These are phyloP conservation scores for Drosophila neonasuta DNA, from an alignment of 2,888 invertebrate genomes.

Conservation along the genomic window DNA sequence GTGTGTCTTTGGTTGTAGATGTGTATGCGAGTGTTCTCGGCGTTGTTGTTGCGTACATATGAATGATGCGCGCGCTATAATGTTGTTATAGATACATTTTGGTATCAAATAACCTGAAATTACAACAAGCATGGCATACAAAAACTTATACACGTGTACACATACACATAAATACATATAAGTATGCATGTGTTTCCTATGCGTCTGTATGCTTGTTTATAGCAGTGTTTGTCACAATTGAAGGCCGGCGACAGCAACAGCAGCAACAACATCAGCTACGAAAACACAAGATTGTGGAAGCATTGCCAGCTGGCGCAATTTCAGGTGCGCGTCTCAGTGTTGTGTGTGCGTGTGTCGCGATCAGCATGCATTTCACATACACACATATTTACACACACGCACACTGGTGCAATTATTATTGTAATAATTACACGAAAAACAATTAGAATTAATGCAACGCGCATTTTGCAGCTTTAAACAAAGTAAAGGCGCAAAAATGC, in stretches of 20 bases:
- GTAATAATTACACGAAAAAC: constrained; percentile 34
- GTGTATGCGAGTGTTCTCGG: constrained; percentile 40
- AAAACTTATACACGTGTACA: constrained; percentile 30
- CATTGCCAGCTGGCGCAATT: constrained; percentile 65
- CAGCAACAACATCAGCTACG: constrained; percentile 21
- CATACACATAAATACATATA: constrained; percentile 14
- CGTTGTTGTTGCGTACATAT: constrained; percentile 46
- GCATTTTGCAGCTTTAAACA: constrained; percentile 34
- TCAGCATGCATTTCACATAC: constrained; percentile 29
- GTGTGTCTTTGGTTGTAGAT: constrained; percentile 24
- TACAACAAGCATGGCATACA: constrained; percentile 66
- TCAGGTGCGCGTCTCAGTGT: constrained; percentile 41
- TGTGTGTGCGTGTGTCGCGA: constrained; percentile 28
- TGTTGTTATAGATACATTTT: constrained; percentile 76
- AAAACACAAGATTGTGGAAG: constrained; percentile 38
- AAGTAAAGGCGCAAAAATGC: constrained; percentile 63
- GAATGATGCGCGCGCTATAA: constrained; percentile 73
- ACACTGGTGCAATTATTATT: constrained; percentile 11
- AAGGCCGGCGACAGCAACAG: constrained; percentile 58
- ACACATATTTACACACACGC: constrained; percentile 11
- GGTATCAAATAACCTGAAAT: constrained; percentile 77
- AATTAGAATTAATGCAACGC: constrained; percentile 29
- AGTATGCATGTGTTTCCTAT: constrained; percentile 1
- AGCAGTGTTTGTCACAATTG: constrained; percentile 66
- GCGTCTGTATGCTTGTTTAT: constrained; percentile 30